Base-by-base conservation (phyloP, 2,888 invertebrate genomes). In the Hecatera dysodea region DNA sequence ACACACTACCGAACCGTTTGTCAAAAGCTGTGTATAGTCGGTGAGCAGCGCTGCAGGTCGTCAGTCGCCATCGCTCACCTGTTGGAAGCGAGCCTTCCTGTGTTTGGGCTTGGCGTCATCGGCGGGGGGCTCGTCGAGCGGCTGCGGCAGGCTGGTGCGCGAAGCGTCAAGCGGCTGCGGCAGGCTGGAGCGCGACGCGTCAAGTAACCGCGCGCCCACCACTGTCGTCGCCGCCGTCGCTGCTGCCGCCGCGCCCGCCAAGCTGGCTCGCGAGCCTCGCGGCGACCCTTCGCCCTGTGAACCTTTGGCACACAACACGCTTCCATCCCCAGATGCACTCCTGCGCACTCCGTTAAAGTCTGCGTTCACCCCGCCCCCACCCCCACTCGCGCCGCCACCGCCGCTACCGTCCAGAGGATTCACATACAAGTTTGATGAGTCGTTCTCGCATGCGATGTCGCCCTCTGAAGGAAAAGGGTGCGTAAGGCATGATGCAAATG, bases 401-500 rank as follows among this genome's bases (percentile, higher is more conserved):
- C 95, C 93, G 94, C 95, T 95, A 94, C 97, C 97, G 90, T 98
- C 98, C 96, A 98, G 93, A 72, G 98, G 98, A 96, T 98, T 98
- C 92, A 98, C 98, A 95, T 98, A 98, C 90, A 98, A 96, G 96
- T 98, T 98, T 93, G 98, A 98, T 93, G 97, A 97, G 93, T 97
- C 97, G 90, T 95, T 96, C 91, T 97, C 97, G 92, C 96, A 96
- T 86, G 97, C 97, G 90, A 97, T 96, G 96, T 97, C 97, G 92
- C 97, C 97, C 96, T 98, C 98, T 89, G 98, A 98, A 94, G 98
- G 97, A 96, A 98, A 98, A 90, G 98, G 98, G 96, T 99, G 99
- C 90, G 99, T 99, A 96, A 98, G 98, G 96, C 99, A 99, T 96
- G 98, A 99, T 94, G 98, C 98, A 96, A 98, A 99, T 85, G 99